phyloP scores from a whole-genome alignment of 2,888 invertebrate genomes.

The Strigamia crassipes region DNA sequence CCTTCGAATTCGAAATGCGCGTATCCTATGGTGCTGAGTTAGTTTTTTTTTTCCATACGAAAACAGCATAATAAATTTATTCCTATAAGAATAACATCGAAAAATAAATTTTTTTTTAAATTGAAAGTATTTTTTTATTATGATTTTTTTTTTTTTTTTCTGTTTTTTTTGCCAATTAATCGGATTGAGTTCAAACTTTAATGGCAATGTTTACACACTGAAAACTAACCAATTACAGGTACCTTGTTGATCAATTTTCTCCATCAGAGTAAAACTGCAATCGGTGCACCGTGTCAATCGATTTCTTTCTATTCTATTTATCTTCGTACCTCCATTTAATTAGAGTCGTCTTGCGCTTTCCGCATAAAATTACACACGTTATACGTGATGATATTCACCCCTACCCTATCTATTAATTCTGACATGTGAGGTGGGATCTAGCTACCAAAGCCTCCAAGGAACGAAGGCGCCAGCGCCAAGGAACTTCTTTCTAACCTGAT shows the following conservation, averaged over 20 bases:
- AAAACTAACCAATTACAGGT: neutral
- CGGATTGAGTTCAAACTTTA: no score
- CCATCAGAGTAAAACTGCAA: neutral
- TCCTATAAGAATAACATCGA: no score
- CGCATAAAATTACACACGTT: conserved; percentile 14
- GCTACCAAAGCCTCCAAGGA: conserved; percentile 21
- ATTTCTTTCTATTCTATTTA: conserved; percentile 11
- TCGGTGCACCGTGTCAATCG: neutral
- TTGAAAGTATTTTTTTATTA: no score
- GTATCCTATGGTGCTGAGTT: no score
- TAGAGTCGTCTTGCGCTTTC: conserved; percentile 5
- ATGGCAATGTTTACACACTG: neutral
- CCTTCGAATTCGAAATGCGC: no score
- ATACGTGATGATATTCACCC: neutral
- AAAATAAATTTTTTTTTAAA: no score
- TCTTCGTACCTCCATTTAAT: neutral
- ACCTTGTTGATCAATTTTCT: neutral
- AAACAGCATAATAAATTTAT: no score
- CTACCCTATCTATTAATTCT: conserved; percentile 19
- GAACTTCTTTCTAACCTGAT: neutral
- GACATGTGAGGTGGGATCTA: neutral
- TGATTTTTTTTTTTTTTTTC: no score
- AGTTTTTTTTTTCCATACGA: no score
- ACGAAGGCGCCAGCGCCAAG: neutral
- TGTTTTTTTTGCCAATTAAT: no score